Base-by-base conservation (phyloP, 2,797 vertebrate species). In the Phrynocephalus guinanensis region DNA sequence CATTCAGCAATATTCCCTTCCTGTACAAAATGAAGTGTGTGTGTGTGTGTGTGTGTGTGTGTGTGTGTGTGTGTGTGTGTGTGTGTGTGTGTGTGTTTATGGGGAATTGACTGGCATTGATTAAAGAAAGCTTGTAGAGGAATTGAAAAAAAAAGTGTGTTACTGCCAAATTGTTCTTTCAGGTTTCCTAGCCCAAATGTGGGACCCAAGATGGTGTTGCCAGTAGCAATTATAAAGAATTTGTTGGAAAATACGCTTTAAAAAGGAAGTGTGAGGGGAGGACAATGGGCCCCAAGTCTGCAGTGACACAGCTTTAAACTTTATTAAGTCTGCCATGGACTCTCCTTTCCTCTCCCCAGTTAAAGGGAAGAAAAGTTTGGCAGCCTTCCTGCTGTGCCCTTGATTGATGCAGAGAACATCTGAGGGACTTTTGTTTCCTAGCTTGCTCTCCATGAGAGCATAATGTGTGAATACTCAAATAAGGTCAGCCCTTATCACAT, bases 331-430 rank as follows among this genome's bases (percentile, higher is more conserved):
- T 95, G 95, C 85, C 96, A 96, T 94, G 93, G 93, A 93, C 93
- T 94, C 94, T 84, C 71, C 93, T 93, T 94, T 94, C 94, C 91
- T 92, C 88, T 96, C 92, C 79, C 0, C 1, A 94, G 94, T 95
- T 95, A 91, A 95, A 94, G 94, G 93, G 95, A 97, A 96, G 95
- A 96, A 96, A 96, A 95, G 96, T 96, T 96, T 96, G 96, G 96
- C 96, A 95, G 97, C 95, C 95, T 95, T 93, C 98, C 96, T 9
- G 96, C 98, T 97, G 97, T 95, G 97, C 92, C 70, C 90, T 93
- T 98, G 97, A 98, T 98, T 97, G 98, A 98, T 97, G 96, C 92
- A 95, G 94, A 96, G 95, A 95, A 97, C 97, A 97, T 97, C 97
- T 97, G 97, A 97, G 96, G 95, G 97, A 97, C 97, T 97, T 98